These are phyloP conservation scores for Melolontha melolontha DNA, from an alignment of 2,888 invertebrate species.

Conservation along the genomic window DNA sequence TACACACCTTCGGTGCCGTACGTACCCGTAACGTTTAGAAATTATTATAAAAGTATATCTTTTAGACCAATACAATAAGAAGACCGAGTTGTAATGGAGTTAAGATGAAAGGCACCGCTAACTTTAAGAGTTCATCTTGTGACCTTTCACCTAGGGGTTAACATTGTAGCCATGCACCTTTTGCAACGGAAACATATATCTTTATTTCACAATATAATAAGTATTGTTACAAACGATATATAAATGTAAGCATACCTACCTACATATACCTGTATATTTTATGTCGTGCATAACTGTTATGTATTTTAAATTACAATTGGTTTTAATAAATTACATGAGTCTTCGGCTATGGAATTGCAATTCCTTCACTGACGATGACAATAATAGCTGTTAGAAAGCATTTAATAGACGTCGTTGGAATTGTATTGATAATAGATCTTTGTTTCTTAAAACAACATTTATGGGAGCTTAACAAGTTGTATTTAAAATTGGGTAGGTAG, in stretches of 20 bases:
- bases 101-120: constrained; percentile 50
- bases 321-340: no score
- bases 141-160: constrained; percentile 51
- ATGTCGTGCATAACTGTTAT: no score
- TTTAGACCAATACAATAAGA: constrained; percentile 31
- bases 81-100: constrained; percentile 44
- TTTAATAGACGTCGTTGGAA: no score
- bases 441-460: no score
- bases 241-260: constrained; percentile 1
- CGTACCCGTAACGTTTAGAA: not conserved
- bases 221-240: constrained; percentile 12
- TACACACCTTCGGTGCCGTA: not conserved
- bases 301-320: no score
- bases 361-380: no score
- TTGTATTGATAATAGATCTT: no score
- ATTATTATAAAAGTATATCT: constrained; percentile 42
- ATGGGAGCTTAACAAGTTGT: no score
- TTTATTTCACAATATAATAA: constrained; percentile 42
- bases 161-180: constrained; percentile 46
- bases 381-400: no score
- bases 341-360: no score
- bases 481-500: no score
- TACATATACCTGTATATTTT: no score
- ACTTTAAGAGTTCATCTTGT: constrained; percentile 50
- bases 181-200: constrained; percentile 45